Conservation (phyloP, 2,888 invertebrate genomes). For the Xylota sylvarum region DNA sequence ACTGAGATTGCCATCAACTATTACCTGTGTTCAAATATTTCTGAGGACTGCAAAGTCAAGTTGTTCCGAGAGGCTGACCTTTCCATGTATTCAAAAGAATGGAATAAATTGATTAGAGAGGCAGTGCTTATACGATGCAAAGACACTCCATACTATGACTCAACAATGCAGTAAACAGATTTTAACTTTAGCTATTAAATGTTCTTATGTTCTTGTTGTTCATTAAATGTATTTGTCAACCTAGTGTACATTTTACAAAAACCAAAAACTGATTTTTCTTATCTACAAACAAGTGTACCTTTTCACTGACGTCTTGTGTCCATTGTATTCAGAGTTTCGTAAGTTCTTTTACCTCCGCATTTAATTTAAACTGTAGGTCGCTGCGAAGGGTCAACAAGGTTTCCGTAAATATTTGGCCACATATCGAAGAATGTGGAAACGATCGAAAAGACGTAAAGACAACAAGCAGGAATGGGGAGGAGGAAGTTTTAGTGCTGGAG, state of each 20-base stretch:
- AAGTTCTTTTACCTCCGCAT: too few species aligned
- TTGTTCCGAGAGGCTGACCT: conserved; percentile 83
- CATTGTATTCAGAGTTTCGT: neutral
- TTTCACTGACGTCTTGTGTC: neutral
- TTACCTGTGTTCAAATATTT: conserved; percentile 82
- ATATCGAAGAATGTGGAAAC: too few species aligned
- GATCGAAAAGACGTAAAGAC: too few species aligned
- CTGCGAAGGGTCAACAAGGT: too few species aligned
- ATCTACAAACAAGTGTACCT: neutral
- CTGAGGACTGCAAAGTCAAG: conserved; percentile 81
- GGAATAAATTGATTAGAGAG: conserved; percentile 84
- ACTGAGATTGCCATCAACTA: conserved; percentile 84
- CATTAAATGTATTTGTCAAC: conserved; percentile 3
- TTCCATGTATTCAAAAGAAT: conserved; percentile 83
- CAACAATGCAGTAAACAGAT: conserved; percentile 48
- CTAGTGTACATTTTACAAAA: neutral
- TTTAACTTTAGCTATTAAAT: conserved; percentile 8
- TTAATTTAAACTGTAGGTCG: too few species aligned
- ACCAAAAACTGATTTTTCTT: conserved; percentile 17
- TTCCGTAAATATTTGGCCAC: too few species aligned
- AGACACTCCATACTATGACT: conserved; percentile 58
- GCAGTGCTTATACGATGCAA: conserved; percentile 82
- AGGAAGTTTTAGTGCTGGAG: too few species aligned
- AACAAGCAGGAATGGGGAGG: too few species aligned
- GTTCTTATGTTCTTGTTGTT: neutral